Conservation (phyloP, 2,797 vertebrate species). For the Gephyroberyx darwinii region DNA sequence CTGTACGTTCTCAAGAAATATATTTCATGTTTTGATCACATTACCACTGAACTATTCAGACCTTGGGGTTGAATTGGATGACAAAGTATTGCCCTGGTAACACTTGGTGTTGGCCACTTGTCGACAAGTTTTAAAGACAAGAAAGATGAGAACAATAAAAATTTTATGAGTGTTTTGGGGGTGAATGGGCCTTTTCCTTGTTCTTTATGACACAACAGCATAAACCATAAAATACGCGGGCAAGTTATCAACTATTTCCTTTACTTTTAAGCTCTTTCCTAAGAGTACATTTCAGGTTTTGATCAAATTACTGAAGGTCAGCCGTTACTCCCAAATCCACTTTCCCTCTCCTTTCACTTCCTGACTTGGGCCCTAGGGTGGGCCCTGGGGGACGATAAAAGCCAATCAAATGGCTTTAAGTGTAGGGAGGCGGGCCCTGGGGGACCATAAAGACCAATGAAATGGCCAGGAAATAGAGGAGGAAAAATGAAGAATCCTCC, state of each 20-base stretch:
- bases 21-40: not conserved
- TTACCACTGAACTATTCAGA: not conserved
- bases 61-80: not conserved
- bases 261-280: conserved; percentile 21
- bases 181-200: conserved; percentile 1
- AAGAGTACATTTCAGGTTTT: conserved; percentile 40
- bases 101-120: conserved; percentile 11
- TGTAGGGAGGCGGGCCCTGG: conserved; percentile 35
- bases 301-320: conserved; percentile 44
- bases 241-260: conserved; percentile 15
- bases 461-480: conserved; percentile 34
- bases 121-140: conserved; percentile 33
- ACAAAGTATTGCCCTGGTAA: conserved; percentile 1
- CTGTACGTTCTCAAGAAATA: not conserved
- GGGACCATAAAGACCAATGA: conserved; percentile 50
- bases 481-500: conserved; percentile 39
- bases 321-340: conserved; percentile 49
- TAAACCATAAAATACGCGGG: conserved; percentile 29
- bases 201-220: conserved; percentile 34
- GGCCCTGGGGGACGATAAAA: conserved; percentile 50
- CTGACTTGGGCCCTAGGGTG: conserved; percentile 20
- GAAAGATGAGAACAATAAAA: conserved; percentile 47
- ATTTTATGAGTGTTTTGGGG: conserved; percentile 18
- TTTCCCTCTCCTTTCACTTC: conserved; percentile 46
- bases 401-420: conserved; percentile 57